Evolutionary conservation across 2,888 invertebrate species (phyloP).

Genomic region (Conchocele bisecta): DNA sequence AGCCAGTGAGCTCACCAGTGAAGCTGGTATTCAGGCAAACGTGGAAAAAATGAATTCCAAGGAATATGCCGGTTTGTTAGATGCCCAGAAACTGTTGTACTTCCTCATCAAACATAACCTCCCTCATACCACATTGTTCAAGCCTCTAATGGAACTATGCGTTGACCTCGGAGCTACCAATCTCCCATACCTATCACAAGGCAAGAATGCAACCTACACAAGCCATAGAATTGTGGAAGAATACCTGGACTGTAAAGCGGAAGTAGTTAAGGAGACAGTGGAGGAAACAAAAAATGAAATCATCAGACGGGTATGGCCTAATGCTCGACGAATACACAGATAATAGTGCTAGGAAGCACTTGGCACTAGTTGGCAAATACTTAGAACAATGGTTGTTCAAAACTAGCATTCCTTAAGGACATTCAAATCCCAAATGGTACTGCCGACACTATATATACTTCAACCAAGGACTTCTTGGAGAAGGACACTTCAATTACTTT

Average conservation of each 20-base stretch:
- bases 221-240: constrained; percentile 19
- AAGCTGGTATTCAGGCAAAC: no score
- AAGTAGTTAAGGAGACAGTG: constrained; percentile 16
- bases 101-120: constrained; percentile 31
- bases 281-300: background rate
- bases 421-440: constrained; percentile 32
- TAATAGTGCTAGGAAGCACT: constrained; percentile 17
- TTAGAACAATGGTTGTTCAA: constrained; percentile 11
- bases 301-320: constrained; percentile 9
- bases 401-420: constrained; percentile 33
- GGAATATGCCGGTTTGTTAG: constrained; percentile 9
- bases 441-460: constrained; percentile 25
- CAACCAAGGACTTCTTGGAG: constrained; percentile 12
- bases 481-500: background rate
- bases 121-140: constrained; percentile 20
- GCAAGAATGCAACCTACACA: constrained; percentile 37
- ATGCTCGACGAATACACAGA: constrained; percentile 45
- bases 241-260: constrained; percentile 34
- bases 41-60: background rate
- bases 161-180: constrained; percentile 29
- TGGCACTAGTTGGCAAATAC: constrained; percentile 21
- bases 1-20: no score
- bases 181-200: constrained; percentile 14
- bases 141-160: constrained; percentile 36
- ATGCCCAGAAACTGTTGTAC: constrained; percentile 34